Conservation (phyloP, 2,797 vertebrate species). For the Xiphophorus birchmanni region DNA sequence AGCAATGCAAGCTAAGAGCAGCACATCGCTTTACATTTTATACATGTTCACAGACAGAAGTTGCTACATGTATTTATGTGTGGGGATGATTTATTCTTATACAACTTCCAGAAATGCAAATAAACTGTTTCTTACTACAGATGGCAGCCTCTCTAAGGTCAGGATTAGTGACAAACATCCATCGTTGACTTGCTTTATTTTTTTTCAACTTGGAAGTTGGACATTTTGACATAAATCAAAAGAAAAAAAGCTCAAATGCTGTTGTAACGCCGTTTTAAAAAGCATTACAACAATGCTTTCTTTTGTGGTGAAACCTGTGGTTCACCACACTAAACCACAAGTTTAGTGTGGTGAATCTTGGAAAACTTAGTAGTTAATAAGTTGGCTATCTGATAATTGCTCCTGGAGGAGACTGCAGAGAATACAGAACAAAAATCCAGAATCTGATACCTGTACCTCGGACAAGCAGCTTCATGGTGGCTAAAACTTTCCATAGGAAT, state of each 20-base stretch:
- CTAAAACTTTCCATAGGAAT: background rate
- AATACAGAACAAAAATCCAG: background rate
- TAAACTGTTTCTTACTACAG: background rate
- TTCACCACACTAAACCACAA: too few species aligned
- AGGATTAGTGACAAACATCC: background rate
- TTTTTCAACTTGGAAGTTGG: background rate
- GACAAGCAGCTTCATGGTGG: background rate
- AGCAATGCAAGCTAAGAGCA: background rate
- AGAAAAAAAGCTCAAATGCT: conserved; percentile 15
- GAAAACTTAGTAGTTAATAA: background rate
- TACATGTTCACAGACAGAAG: background rate
- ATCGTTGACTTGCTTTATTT: background rate
- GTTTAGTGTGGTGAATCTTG: background rate
- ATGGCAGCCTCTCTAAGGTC: background rate
- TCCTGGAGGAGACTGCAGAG: background rate
- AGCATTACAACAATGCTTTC: too few species aligned
- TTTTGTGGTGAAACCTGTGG: too few species aligned
- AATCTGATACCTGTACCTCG: background rate
- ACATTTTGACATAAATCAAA: background rate
- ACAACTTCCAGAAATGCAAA: background rate
- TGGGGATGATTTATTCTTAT: background rate
- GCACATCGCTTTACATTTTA: background rate
- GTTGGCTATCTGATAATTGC: background rate
- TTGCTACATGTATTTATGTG: background rate
- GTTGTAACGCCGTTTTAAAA: background rate